Evolutionary conservation across 1,140 invertebrate species (phyloP), one percentile per base, ranked within the genome.

Genomic region (Lasaia peninsularis): DNA sequence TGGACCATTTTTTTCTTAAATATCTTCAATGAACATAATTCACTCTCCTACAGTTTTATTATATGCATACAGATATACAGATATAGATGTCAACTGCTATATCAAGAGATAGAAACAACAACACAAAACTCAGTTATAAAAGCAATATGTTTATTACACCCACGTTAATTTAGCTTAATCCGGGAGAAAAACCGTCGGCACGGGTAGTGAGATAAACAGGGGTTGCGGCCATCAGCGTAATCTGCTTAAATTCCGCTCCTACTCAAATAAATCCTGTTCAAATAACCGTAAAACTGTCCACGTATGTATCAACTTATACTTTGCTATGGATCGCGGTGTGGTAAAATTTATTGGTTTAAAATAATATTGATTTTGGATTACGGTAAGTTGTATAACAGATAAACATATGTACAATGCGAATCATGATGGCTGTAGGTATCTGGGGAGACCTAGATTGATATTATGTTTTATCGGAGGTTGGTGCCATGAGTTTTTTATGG

Each of bases 201-300:
- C 37, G 64, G 56, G 55, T 64, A 63, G 58, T 60, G 57, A 64
- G 59, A 69, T 65, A 69, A 67, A 65, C 58, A 32, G 18, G 54
- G 53, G 48, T 62, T 54, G 52, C 58, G 58, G 57, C 58, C 44
- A 62, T 58, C 54, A 53, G 57, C 49, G 35, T 75, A 72, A 71
- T 75, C 72, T 68, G 62, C 63, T 75, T 72, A 67, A 72, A 68
- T 65, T 62, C 62, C 58, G 54, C 51, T 68, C 64, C 72, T 64
- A 51, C 56, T 62, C 65, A 73, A 70, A 70, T 70, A 73, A 68
- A 75, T 73, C 65, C 73, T 71, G 66, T 69, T 71, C 67, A 71
- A 73, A 71, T 69, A 71, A 62, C 70, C 70, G 64, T 69, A 65
- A 59, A 75, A 71, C 73, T 73, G 68, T 71, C 64, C 62, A 62